phyloP scores from a whole-genome alignment of 2,113 vertebrate species.

The Physeter macrocephalus region DNA sequence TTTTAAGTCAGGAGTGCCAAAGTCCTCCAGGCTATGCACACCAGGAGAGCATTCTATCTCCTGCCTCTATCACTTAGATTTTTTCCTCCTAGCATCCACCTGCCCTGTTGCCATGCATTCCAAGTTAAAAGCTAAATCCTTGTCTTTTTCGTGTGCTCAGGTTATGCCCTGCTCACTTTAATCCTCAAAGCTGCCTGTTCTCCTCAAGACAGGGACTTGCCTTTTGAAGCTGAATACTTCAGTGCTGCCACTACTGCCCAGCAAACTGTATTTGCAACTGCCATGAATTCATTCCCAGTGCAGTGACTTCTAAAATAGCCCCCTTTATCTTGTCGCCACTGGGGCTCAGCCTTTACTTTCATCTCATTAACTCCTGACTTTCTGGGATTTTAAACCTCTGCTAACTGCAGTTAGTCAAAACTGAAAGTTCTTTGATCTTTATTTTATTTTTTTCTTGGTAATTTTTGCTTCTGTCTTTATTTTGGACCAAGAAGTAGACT shows the following conservation, averaged over 20 bases:
- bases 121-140: slow-evolving; percentile 40
- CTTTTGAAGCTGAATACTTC: slow-evolving; percentile 47
- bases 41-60: neutral
- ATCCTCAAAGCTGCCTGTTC: slow-evolving; percentile 47
- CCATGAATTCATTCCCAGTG: neutral
- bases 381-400: neutral
- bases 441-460: slow-evolving; percentile 24
- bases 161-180: slow-evolving; percentile 40
- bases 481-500: slow-evolving; percentile 14
- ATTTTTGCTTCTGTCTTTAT: slow-evolving; percentile 29
- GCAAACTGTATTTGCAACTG: slow-evolving; percentile 3
- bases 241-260: neutral
- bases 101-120: neutral
- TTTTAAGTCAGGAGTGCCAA: neutral
- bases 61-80: neutral
- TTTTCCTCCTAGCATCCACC: neutral
- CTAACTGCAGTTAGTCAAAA: slow-evolving; percentile 21
- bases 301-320: neutral
- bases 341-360: neutral
- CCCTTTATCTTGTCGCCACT: slow-evolving; percentile 8
- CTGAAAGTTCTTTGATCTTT: slow-evolving; percentile 38
- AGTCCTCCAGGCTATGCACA: neutral
- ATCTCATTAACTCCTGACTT: slow-evolving; percentile 35
- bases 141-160: neutral
- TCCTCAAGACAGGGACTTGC: slow-evolving; percentile 18